Conservation (phyloP, 1,140 invertebrate species). For the Phocides pigmalion region DNA sequence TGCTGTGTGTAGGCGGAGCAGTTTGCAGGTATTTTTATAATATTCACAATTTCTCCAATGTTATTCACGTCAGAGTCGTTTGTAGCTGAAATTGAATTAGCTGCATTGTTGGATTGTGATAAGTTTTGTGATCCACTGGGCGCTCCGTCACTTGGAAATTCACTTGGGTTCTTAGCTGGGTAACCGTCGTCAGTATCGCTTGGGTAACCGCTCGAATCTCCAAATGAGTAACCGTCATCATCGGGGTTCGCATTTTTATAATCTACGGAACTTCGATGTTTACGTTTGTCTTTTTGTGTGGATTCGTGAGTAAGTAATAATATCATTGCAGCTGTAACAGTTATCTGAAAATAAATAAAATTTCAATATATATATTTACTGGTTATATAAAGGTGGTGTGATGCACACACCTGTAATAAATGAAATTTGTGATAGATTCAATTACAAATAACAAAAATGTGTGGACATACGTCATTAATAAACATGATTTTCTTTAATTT, state of each 20-base stretch:
- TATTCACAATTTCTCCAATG: slow-evolving; percentile 9
- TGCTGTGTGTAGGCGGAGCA: neutral
- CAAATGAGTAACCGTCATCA: neutral
- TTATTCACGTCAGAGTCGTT: slow-evolving; percentile 1
- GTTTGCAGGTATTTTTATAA: neutral
- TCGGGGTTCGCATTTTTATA: neutral
- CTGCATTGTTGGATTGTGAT: neutral
- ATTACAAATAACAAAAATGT: no score
- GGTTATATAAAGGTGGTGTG: no score
- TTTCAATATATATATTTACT: neutral
- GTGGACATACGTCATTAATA: neutral
- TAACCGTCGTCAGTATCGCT: neutral
- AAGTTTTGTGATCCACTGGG: neutral
- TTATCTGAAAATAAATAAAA: neutral
- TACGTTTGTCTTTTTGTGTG: neutral
- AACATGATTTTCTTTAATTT: neutral
- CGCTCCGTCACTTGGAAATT: neutral
- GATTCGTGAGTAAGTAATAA: slow-evolving; percentile 1
- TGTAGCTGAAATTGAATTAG: neutral
- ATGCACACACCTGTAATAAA: no score
- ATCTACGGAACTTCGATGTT: neutral
- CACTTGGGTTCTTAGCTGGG: neutral
- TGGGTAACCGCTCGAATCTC: neutral
- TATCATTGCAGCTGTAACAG: neutral
- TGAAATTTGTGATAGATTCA: no score